Base-by-base conservation (phyloP, 2,797 vertebrate genomes). In the Squalus acanthias region DNA sequence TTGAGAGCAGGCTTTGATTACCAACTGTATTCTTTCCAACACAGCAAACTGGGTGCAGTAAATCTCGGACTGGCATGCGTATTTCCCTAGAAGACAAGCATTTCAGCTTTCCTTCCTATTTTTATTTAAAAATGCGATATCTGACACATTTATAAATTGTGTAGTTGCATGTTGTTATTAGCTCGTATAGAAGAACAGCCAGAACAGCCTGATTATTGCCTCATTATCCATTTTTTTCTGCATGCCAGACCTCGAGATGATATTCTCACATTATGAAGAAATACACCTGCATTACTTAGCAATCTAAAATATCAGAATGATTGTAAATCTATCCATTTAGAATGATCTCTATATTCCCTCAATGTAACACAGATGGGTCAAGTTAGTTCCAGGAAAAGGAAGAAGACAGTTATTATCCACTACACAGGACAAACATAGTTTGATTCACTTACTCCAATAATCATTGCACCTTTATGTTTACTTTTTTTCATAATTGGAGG, bases 381-480 rank as follows among this genome's bases (percentile, higher is more conserved):
- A 57, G 70, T 95, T 95, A 74, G 70, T 74, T 72, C 70, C 94
- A 95, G 29, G 70, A 33, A 95, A 95, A 76, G 94, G 94, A 95
- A 76, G n/a, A 93, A 13, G 63, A 69, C n/a, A 69, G 24, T 20
- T 76, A 57, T 95, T 95, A 53, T 57, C 17, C 69, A 95, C 26
- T 60, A 72, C 53, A 76, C 6, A 74, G 94, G 94, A 57, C 46
- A 95, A 95, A 95, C 46, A 60, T 53, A 76, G n/a, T 95, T 76
- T 95, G 76, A 95, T 95, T 95, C 70, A 95, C 29, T 76, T 95
- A 76, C 24, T 95, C 70, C 26, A 7, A 63, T 96, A 74, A 74
- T 96, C 95, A 96, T 96, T 97, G 97, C 97, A 97, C 97, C 97
- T 97, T 97, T 97, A 96, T 82, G 72, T 72, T 74, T 57, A 57